A percentile compares a stretch with the other conserved stretches of the same genome.
Conservation (phyloP, 2,888 invertebrate species). For the Cepaea hortensis region DNA sequence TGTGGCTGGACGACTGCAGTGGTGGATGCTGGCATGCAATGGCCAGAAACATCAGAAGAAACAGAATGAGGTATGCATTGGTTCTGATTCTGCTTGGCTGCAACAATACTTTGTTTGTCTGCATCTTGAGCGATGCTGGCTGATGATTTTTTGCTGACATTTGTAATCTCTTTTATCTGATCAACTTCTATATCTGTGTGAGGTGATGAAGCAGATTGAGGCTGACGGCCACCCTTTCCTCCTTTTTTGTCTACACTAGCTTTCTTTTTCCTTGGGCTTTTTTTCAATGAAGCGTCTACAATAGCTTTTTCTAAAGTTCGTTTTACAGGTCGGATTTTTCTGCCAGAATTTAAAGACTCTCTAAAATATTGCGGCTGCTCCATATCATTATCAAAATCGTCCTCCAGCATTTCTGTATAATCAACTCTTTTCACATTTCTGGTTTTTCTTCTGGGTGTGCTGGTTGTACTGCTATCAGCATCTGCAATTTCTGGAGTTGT, state of each 20-base stretch:
- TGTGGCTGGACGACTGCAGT: not conserved
- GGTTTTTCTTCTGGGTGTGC: not conserved
- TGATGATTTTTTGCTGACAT: not conserved
- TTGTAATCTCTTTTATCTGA: not conserved
- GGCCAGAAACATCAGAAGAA: not conserved
- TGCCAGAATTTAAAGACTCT: conserved; percentile 30
- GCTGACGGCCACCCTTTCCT: not conserved
- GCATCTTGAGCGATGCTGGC: not conserved
- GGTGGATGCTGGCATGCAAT: not conserved
- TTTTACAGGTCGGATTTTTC: conserved; percentile 29
- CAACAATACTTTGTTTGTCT: too few relatives aligned
- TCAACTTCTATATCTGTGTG: not conserved
- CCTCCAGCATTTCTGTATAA: conserved; percentile 36
- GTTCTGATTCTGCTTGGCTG: too few relatives aligned
- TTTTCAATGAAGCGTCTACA: conserved; percentile 32
- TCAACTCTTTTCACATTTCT: conserved; percentile 34
- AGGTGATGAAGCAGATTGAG: not conserved
- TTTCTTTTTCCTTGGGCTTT: conserved; percentile 33
- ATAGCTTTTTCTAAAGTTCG: conserved; percentile 38
- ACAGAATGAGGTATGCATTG: not conserved
- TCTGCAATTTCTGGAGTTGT: conserved; percentile 30
- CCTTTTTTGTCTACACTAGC: not conserved
- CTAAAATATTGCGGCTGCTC: not conserved
- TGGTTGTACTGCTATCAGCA: conserved; percentile 41
- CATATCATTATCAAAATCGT: not conserved